Evolutionary conservation across 2,113 vertebrate species (phyloP).

Genomic region (Smithornis capensis): DNA sequence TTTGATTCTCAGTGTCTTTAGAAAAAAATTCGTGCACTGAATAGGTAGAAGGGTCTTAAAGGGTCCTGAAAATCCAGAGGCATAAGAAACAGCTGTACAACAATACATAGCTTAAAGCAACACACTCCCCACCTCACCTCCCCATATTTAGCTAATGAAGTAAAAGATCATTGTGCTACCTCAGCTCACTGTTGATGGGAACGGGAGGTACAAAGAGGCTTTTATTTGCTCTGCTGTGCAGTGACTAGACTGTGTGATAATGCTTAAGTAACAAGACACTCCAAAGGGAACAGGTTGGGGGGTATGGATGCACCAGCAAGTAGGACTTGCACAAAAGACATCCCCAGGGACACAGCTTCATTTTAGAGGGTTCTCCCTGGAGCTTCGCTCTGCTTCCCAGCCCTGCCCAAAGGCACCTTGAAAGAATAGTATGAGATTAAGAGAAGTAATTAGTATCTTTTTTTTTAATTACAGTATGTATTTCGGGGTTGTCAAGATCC

Average conservation of each 20-base stretch:
- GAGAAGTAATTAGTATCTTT: not conserved
- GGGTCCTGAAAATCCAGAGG: not conserved
- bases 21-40: not conserved
- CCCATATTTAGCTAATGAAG: not conserved
- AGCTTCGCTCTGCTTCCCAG: not conserved
- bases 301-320: not conserved
- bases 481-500: not conserved
- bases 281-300: not conserved
- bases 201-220: not conserved
- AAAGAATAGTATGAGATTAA: not conserved
- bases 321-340: not conserved
- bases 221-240: not conserved
- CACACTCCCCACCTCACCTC: fast-evolving
- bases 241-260: not conserved
- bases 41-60: not conserved
- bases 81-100: not conserved
- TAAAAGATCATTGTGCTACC: not conserved
- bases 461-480: not conserved
- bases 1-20: not conserved
- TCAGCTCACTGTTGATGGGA: not conserved
- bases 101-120: not conserved
- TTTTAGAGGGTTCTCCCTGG: not conserved
- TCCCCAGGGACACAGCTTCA: not conserved
- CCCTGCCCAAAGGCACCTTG: not conserved
- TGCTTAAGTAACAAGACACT: not conserved